Evolutionary conservation across 2,797 vertebrate genomes (phyloP).

Genomic region (Sylvilagus floridanus): DNA sequence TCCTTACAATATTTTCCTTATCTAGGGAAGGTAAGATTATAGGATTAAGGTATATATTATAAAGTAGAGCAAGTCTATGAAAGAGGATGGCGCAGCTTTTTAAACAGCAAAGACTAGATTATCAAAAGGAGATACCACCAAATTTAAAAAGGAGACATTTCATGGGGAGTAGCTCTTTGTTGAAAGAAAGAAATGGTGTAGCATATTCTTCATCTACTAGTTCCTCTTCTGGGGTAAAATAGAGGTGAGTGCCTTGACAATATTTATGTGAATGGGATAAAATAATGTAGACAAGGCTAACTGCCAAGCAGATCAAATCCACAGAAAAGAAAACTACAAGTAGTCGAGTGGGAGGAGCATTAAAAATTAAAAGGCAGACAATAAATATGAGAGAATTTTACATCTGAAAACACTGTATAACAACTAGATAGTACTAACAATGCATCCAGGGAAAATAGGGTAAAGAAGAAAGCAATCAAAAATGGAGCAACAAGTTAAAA

Average conservation of each 20-base stretch:
- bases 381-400: slow-evolving; percentile 58
- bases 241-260: slow-evolving; percentile 58
- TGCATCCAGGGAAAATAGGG: not conserved
- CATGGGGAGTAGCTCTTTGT: slow-evolving; percentile 26
- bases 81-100: not conserved
- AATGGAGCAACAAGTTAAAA: not conserved
- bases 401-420: slow-evolving; percentile 69
- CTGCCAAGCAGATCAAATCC: slow-evolving; percentile 51
- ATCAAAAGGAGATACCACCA: slow-evolving; percentile 36
- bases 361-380: slow-evolving; percentile 69
- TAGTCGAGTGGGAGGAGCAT: not conserved
- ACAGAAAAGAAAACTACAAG: slow-evolving; percentile 52
- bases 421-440: not conserved
- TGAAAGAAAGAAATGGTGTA: slow-evolving; percentile 57
- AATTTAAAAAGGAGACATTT: slow-evolving; percentile 48
- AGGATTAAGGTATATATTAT: slow-evolving; percentile 25
- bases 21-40: not conserved
- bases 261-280: slow-evolving; percentile 49
- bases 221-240: slow-evolving; percentile 36
- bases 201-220: slow-evolving; percentile 20
- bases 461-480: not conserved
- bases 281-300: slow-evolving; percentile 64
- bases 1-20: slow-evolving; percentile 5
- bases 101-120: slow-evolving; percentile 53
- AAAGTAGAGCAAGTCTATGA: slow-evolving; percentile 47